A percentile compares a stretch with the other conserved stretches of the same genome.
Evolutionary conservation across 2,888 invertebrate genomes (phyloP).

Genomic region (Nephrotoma guestfalica): DNA sequence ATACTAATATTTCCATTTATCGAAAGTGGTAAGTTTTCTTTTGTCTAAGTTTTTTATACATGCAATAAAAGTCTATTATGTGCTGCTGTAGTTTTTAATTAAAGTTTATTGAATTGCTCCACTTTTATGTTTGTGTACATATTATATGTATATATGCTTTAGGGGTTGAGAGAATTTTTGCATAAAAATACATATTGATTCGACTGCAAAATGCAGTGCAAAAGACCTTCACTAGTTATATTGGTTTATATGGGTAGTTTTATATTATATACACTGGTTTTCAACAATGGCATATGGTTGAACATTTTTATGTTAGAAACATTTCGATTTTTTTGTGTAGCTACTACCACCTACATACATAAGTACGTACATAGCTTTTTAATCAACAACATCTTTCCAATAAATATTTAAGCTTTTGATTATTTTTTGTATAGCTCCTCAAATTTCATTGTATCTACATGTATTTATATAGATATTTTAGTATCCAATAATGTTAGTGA

Average conservation of each 20-base stretch:
- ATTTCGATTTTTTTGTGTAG: neutral
- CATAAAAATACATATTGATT: neutral
- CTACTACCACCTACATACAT: neutral
- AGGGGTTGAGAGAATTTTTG: neutral
- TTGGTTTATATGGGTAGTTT: neutral
- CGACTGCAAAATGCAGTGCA: neutral
- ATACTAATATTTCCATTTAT: slow-evolving; percentile 4
- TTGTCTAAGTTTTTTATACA: neutral
- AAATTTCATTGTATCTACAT: neutral
- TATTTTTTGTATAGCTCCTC: neutral
- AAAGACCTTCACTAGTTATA: neutral
- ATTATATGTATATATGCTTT: neutral
- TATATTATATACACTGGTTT: neutral
- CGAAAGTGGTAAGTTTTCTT: slow-evolving; percentile 6
- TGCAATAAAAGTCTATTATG: neutral
- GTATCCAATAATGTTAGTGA: neutral
- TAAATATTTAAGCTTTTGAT: neutral
- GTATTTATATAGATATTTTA: neutral
- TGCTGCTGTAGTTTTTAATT: neutral
- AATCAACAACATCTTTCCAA: neutral
- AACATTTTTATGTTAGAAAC: neutral
- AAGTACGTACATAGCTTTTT: neutral
- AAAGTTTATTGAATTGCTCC: neutral
- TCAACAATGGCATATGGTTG: neutral
- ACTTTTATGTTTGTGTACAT: neutral